These are phyloP conservation scores for Leucoptera coffeella DNA, from an alignment of 2,888 invertebrate species.

Conservation along the genomic window DNA sequence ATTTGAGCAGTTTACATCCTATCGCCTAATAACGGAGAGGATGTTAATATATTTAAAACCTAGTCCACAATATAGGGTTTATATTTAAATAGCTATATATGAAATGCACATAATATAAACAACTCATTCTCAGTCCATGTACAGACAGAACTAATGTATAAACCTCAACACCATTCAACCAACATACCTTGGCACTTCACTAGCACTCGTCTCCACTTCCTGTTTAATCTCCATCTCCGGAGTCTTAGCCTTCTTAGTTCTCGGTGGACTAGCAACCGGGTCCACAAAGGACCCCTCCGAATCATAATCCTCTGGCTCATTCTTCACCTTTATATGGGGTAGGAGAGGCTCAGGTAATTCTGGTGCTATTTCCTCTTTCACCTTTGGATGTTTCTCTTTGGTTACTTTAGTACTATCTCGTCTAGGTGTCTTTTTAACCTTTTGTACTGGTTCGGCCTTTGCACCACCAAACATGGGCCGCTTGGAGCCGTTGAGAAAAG, in stretches of 20 bases:
- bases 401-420: constrained; percentile 21
- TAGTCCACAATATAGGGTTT: too few species aligned
- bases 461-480: constrained; percentile 39
- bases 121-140: too few species aligned
- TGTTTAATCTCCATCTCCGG: constrained; percentile 23
- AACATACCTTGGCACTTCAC: too few species aligned
- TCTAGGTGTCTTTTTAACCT: constrained; percentile 23
- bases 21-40: too few species aligned
- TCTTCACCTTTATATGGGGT: constrained; percentile 37
- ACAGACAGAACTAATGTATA: too few species aligned
- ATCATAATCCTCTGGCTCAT: constrained; percentile 34
- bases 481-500: constrained; percentile 41
- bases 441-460: constrained; percentile 24
- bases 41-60: too few species aligned
- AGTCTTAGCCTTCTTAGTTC: constrained; percentile 21
- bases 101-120: too few species aligned
- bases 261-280: constrained; percentile 32
- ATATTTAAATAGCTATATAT: too few species aligned
- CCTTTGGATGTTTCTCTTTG: constrained; percentile 20
- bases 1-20: too few species aligned
- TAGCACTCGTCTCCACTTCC: constrained; percentile 21
- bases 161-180: too few species aligned
- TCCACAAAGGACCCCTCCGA: constrained; percentile 45
- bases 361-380: constrained; percentile 35
- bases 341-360: constrained; percentile 26